Evolutionary conservation across 92 coral and sea anemone genomes (phyloP), one percentile per base, ranked within the genome.

Genomic region (Actinostola sp.): DNA sequence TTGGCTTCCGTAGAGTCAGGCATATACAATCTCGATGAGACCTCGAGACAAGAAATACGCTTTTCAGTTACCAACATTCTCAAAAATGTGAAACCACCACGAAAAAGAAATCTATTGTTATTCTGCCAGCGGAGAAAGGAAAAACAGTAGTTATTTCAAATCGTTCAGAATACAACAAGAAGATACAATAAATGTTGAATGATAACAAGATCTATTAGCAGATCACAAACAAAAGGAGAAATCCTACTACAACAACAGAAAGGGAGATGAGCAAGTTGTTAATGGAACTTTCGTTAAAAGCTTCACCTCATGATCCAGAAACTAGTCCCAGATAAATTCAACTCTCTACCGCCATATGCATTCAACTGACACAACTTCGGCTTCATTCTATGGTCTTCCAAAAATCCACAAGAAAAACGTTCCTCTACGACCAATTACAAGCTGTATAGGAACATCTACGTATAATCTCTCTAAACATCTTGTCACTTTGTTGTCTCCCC

Each of bases 341-440:
- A 16, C 23, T 1, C 67, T 77, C 28, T 77, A 77, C 56, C 54
- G 25, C 41, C 28, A 70, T 11, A 42, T 79, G 32, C 78, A 71
- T n/a, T 69, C 70, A 10, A 42, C 84, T 8, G 71, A 48, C 29
- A 72, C 62, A 24, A 32, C 55, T 7, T 55, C 71, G 12, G 78
- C 78, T 33, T 42, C 34, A 2, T 79, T 79, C 66, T 80, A 79
- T n/a, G 72, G 73, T 1, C 12, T 70, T 16, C 78, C 77, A 48
- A 79, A 70, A 46, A 41, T 70, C 28, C 84, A 70, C 41, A 79
- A 61, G 19, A 62, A 63, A 0, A 46, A 60, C 5, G 34, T 70
- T 10, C 84, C 84, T 7, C 72, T 79, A 1, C 41, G 78, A 0
- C 78, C 77, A 0, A 79, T 79, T 23, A 79, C 84, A 10, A 79